Percentiles rank a stretch among this genome's conserved stretches.
These are phyloP conservation scores for Trachops cirrhosus DNA, from an alignment of 2,797 vertebrate genomes.

Conservation along the genomic window DNA sequence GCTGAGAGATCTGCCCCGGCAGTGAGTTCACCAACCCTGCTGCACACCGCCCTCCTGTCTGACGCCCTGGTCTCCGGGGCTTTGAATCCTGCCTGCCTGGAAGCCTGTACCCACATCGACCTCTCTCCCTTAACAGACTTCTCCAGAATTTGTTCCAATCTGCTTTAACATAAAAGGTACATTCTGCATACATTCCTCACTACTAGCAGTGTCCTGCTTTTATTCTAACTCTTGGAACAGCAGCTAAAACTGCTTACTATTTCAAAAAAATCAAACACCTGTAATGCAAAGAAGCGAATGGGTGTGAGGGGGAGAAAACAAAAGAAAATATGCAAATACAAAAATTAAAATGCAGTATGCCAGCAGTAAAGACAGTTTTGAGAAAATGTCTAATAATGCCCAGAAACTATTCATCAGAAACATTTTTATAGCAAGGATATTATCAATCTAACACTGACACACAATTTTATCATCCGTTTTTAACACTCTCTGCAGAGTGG, in stretches of 20 bases:
- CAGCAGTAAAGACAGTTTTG: background rate
- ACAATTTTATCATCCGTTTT: slow-evolving; percentile 24
- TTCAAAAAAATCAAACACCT: slow-evolving; percentile 15
- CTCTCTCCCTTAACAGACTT: slow-evolving; percentile 8
- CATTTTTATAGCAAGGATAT: background rate
- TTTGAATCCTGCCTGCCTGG: background rate
- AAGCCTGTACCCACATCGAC: background rate
- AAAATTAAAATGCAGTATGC: background rate
- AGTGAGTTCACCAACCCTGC: background rate
- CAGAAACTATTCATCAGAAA: slow-evolving; percentile 9
- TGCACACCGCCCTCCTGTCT: background rate
- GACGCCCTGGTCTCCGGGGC: background rate
- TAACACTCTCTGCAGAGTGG: background rate
- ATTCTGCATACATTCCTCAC: slow-evolving; percentile 32
- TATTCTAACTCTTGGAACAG: background rate
- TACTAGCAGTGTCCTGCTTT: background rate
- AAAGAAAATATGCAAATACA: background rate
- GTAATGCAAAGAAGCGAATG: background rate
- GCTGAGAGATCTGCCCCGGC: background rate
- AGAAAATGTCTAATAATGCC: background rate
- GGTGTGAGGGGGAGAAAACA: background rate
- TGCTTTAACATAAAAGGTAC: slow-evolving; percentile 39
- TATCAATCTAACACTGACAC: background rate
- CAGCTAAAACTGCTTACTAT: background rate
- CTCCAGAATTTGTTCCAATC: background rate